Evolutionary conservation across 1,140 invertebrate species (phyloP), one percentile per base, ranked within the genome.

Genomic region (Drosophila trapezifrons): DNA sequence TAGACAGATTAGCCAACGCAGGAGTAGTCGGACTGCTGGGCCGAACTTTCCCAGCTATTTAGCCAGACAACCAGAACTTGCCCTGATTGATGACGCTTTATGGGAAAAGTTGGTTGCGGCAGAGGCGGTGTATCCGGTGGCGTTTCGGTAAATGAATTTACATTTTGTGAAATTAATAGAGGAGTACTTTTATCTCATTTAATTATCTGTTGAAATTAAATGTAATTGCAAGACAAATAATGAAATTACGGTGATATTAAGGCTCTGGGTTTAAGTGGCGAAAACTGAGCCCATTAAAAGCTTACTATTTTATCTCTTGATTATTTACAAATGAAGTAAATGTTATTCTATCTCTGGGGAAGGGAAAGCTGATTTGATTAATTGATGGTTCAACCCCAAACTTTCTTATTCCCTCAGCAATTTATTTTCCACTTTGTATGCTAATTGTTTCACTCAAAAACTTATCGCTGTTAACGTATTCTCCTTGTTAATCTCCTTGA

Each of bases 21-120:
- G 27, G 17, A 43, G 27, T 15, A 52, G 35, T 27, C 42, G 17
- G 10, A 45, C 37, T 54, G 9, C 25, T 32, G 51, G 27, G 35
- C n/a, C 17, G 22, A 66, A 66, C 20, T 66, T 51, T 22, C 13
- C 15, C 20, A 54, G 65, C 60, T 45, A 67, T 69, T 69, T 67
- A 43, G 62, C 35, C 4, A 51, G 27, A 45, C 37, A 52, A 10
- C 46, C 9, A 27, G 15, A 69, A 69, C 46, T 69, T 66, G 37
- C 6, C 17, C 12, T 66, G 65, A 69, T 69, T 69, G 62, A 69
- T 69, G 65, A 45, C 51, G 62, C 17, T 37, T 37, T 27, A 66
- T 54, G 46, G 7, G 27, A 35, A 9, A 69, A 69, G 46, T 69
- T 69, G 5, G 10, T 10, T 15, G 29, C 12, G 15, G n/a, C 35